phyloP scores from a whole-genome alignment of 2,113 vertebrate genomes.

The Epinephelus moara region DNA sequence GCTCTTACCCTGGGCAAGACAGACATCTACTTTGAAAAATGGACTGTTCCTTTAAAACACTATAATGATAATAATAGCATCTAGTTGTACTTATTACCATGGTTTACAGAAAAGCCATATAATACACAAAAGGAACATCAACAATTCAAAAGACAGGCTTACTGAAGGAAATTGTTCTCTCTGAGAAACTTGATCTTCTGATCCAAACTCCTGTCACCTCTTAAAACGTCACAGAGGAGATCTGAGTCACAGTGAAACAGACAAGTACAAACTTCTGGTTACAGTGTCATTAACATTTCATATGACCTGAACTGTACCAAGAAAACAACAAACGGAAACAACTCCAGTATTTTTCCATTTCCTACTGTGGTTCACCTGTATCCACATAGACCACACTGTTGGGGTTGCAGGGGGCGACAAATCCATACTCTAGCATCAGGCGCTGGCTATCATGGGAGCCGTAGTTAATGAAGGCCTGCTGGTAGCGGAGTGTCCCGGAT shows the following conservation, averaged over 20 bases:
- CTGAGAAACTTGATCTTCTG: conserved; percentile 90
- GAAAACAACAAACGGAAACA: neutral
- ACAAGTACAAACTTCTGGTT: neutral
- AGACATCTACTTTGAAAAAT: no score
- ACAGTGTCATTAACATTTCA: neutral
- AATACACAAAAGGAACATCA: neutral
- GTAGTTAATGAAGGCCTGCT: conserved; percentile 94
- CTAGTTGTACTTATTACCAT: no score
- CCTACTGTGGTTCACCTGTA: conserved; percentile 78
- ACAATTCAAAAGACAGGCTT: conserved; percentile 69
- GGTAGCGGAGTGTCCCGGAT: conserved; percentile 72
- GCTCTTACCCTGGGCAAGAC: no score
- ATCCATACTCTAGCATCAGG: conserved; percentile 95
- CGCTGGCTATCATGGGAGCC: conserved; percentile 93
- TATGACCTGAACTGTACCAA: neutral
- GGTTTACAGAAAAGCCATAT: neutral
- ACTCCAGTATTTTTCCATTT: neutral
- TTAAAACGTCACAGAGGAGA: conserved; percentile 80
- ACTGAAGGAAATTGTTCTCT: conserved; percentile 88
- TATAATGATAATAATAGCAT: no score
- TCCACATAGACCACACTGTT: conserved; percentile 90
- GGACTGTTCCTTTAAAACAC: no score
- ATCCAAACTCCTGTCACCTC: conserved; percentile 84
- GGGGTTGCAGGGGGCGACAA: conserved; percentile 88
- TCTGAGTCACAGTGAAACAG: conserved; percentile 72